Evolutionary conservation across 2,797 vertebrate species (phyloP).

Genomic region (Chanos chanos): DNA sequence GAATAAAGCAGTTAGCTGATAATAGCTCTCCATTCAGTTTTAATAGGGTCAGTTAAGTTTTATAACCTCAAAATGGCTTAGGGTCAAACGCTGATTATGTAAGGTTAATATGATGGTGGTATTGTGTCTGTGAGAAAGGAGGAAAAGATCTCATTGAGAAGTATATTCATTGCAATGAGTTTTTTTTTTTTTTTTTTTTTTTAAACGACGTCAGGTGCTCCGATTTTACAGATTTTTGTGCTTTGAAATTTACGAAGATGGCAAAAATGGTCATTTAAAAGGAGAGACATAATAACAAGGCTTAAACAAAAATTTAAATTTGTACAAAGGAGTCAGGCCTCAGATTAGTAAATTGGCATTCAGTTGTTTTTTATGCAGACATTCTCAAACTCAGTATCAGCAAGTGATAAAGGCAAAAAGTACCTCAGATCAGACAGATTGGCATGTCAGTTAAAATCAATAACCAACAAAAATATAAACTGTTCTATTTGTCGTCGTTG

Average conservation of each 20-base stretch:
- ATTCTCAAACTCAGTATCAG: too few species aligned
- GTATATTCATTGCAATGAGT: not conserved
- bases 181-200: not conserved
- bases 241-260: not conserved
- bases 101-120: conserved; percentile 19
- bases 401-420: too few species aligned
- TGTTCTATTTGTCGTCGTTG: too few species aligned
- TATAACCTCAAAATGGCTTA: conserved; percentile 20
- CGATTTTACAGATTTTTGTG: not conserved
- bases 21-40: conserved; percentile 23
- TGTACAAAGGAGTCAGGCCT: too few species aligned
- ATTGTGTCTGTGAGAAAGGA: conserved; percentile 21
- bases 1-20: conserved; percentile 31
- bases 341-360: too few species aligned
- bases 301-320: too few species aligned
- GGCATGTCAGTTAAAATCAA: too few species aligned
- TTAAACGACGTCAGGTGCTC: not conserved
- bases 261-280: too few species aligned
- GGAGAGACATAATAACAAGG: too few species aligned
- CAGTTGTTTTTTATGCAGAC: too few species aligned
- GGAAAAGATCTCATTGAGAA: not conserved
- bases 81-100: conserved; percentile 22
- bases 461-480: too few species aligned
- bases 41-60: conserved; percentile 32
- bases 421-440: too few species aligned